Conservation (phyloP, 2,797 vertebrate species). For the Chiloscyllium punctatum region DNA sequence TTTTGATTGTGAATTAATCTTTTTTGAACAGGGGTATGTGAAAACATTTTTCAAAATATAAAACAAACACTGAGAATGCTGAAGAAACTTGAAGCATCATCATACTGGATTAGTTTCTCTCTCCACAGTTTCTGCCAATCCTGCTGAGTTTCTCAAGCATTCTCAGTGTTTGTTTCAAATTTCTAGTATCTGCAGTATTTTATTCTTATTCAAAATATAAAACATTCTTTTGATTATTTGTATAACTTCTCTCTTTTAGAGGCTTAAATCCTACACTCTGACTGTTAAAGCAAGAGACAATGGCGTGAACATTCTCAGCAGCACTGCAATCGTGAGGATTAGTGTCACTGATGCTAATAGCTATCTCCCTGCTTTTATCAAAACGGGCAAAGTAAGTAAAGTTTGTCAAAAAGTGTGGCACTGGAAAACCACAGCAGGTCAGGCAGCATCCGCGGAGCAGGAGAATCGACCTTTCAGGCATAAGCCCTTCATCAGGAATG, state of each 20-base stretch:
- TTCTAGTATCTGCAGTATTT: no score
- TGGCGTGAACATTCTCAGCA: not conserved
- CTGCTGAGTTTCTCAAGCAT: no score
- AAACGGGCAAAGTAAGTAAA: not conserved
- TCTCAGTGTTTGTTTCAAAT: no score
- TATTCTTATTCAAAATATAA: not conserved
- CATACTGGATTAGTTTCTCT: no score
- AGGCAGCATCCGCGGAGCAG: no score
- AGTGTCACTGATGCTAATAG: not conserved
- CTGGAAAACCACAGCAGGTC: no score
- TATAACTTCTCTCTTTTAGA: not conserved
- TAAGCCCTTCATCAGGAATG: no score
- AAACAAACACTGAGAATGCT: no score
- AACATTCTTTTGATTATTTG: not conserved
- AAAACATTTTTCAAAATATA: no score
- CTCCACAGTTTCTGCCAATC: no score
- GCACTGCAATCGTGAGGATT: not conserved
- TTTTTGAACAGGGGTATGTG: not conserved
- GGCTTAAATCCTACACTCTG: not conserved
- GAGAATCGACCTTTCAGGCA: no score
- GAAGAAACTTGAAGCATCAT: no score
- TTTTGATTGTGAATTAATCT: not conserved
- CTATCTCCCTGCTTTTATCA: not conserved
- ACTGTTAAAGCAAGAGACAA: conserved; percentile 8
- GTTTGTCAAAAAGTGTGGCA: not conserved